Evolutionary conservation across 2,888 invertebrate genomes (phyloP).

Genomic region (Troides helena): DNA sequence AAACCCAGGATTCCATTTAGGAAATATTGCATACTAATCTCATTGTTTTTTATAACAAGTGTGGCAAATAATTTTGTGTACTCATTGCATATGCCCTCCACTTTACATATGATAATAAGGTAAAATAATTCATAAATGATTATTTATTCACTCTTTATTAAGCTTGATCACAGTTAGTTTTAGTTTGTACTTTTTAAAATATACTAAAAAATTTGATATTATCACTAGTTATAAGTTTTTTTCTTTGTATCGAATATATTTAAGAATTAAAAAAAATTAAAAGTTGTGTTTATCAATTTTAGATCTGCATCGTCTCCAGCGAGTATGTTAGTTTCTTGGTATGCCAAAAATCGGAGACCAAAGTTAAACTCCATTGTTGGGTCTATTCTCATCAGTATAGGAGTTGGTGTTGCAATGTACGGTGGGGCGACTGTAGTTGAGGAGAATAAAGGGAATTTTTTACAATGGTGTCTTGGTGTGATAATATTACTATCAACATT

Average conservation of each 20-base stretch:
- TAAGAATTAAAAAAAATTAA: background rate
- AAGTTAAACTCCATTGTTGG: constrained; percentile 59
- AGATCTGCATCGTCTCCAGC: constrained; percentile 73
- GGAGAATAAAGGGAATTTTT: constrained; percentile 54
- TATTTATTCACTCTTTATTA: background rate
- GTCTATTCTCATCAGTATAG: constrained; percentile 62
- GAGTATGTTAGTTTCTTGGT: constrained; percentile 70
- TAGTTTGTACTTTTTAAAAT: background rate
- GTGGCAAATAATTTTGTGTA: constrained; percentile 76
- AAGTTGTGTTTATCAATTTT: constrained; percentile 29
- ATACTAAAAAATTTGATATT: no score
- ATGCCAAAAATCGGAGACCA: constrained; percentile 56
- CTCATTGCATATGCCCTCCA: constrained; percentile 73
- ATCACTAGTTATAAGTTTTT: no score
- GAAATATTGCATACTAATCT: constrained; percentile 63
- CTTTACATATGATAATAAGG: constrained; percentile 76
- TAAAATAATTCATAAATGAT: constrained; percentile 36
- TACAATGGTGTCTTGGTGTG: constrained; percentile 68
- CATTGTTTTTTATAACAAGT: constrained; percentile 69
- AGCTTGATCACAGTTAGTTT: background rate
- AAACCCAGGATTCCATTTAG: constrained; percentile 64
- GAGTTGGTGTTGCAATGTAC: constrained; percentile 66
- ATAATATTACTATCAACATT: constrained; percentile 57
- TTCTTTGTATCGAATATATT: background rate
- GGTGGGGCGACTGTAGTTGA: constrained; percentile 62